Evolutionary conservation across 2,888 invertebrate species (phyloP), one percentile per base, ranked within the genome.

Genomic region (Melangyna quadrimaculata): DNA sequence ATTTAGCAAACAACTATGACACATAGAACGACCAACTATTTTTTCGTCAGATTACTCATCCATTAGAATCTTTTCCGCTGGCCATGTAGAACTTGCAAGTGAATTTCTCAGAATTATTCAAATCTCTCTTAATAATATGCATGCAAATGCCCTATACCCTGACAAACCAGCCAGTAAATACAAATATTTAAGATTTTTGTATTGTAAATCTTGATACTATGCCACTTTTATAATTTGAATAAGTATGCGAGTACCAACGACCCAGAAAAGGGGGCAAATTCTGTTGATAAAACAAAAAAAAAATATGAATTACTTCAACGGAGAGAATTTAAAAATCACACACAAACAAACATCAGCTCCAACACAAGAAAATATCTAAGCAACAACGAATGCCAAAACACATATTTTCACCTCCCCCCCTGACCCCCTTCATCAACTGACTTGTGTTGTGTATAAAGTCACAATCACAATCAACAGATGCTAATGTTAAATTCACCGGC

Each of bases 311-410:
- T 12, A 35, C 35, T 32, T 19, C 35, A 57, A 29, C 1, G 32
- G 4, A 24, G 24, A n/a, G 8, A 35, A 2, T 40, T 17, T 1
- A 17, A 24, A n/a, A 27, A 29, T 0, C 4, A 61, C 8, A 61
- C 7, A 61, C 8, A 40, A 12, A 51, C 17, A 63, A 63, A 43
- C 27, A 63, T 3, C 40, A 43, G 7, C 12, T 17, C 37, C 61
- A 61, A 61, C n/a, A 61, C 24, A 63, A n/a, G n/a, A n/a, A n/a
- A 63, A 63, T 37, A n/a, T 59, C 59, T 37, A 59, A 59, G 59
- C 59, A 59, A 59, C 59, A n/a, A 17, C 17, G 5, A 55, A 17
- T 10, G 17, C 55, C 55, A 55, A 55, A n/a, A 29, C 17, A 55
- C 5, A 51, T n/a, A n/a, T 9, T 3, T 32, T 12, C 29, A 27